Evolutionary conservation across 2,113 vertebrate species (phyloP).

Genomic region (Corythaixoides concolor): DNA sequence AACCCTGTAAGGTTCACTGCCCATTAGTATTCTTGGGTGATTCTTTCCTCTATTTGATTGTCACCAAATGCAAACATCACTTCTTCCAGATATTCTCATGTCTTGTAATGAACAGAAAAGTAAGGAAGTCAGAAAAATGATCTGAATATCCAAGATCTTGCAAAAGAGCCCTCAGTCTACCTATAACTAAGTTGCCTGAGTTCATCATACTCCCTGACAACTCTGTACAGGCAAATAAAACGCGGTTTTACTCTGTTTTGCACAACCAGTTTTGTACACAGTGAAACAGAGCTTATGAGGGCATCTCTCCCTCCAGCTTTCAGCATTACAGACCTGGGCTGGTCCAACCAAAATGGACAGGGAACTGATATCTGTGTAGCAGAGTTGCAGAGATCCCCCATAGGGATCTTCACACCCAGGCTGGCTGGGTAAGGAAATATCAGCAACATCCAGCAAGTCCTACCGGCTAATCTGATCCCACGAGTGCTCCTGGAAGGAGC

Average conservation of each 20-base stretch:
- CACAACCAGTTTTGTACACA: neutral
- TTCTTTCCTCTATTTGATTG: constrained; percentile 39
- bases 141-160: neutral
- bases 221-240: neutral
- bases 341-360: neutral
- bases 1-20: neutral
- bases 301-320: neutral
- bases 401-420: neutral
- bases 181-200: neutral
- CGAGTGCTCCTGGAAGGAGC: neutral
- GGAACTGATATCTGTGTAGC: neutral
- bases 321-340: neutral
- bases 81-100: neutral
- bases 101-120: neutral
- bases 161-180: neutral
- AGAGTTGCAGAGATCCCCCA: neutral
- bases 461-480: neutral
- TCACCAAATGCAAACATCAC: constrained; percentile 32
- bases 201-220: neutral
- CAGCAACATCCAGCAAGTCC: neutral
- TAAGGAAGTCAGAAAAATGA: neutral
- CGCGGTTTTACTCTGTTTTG: neutral
- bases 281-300: neutral
- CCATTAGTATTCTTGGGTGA: neutral
- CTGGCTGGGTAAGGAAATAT: neutral